A percentile compares a stretch with the other conserved stretches of the same genome.
Conservation (phyloP, 2,797 vertebrate species). For the Pantherophis alleghaniensis region DNA sequence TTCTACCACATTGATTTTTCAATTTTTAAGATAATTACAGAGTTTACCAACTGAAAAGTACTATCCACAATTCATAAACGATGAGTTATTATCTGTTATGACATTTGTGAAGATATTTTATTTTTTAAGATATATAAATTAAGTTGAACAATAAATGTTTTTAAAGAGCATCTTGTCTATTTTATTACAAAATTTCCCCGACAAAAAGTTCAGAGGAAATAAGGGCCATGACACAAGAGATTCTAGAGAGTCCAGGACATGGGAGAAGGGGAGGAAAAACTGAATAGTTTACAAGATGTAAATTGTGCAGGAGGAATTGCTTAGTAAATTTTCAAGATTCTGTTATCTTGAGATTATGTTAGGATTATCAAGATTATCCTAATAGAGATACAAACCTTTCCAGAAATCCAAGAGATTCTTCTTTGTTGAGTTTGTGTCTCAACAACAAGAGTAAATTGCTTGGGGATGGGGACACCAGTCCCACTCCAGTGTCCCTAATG, state of each 20-base stretch:
- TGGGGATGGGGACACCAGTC: background rate
- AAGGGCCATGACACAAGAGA: background rate
- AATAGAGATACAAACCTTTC: background rate
- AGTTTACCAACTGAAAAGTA: slow-evolving; percentile 28
- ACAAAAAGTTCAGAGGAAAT: background rate
- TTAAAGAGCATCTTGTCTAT: background rate
- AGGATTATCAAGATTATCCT: background rate
- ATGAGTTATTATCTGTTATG: slow-evolving; percentile 8
- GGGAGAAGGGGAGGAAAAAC: background rate
- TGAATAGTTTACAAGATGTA: background rate
- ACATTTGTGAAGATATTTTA: background rate
- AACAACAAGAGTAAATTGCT: background rate
- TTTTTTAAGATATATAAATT: background rate
- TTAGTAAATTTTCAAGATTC: background rate
- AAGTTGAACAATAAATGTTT: background rate
- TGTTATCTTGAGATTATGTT: background rate
- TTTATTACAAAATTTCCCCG: background rate
- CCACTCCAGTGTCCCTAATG: background rate
- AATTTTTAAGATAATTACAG: slow-evolving; percentile 67
- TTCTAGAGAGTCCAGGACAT: background rate
- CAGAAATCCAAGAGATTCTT: background rate
- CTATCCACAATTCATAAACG: slow-evolving; percentile 38
- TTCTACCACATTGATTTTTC: slow-evolving; percentile 71
- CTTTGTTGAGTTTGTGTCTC: background rate
- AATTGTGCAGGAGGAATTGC: background rate